A percentile compares a stretch with the other conserved stretches of the same genome.
These are phyloP conservation scores for Dexiosoma caninum DNA, from an alignment of 2,888 invertebrate species.

Conservation along the genomic window DNA sequence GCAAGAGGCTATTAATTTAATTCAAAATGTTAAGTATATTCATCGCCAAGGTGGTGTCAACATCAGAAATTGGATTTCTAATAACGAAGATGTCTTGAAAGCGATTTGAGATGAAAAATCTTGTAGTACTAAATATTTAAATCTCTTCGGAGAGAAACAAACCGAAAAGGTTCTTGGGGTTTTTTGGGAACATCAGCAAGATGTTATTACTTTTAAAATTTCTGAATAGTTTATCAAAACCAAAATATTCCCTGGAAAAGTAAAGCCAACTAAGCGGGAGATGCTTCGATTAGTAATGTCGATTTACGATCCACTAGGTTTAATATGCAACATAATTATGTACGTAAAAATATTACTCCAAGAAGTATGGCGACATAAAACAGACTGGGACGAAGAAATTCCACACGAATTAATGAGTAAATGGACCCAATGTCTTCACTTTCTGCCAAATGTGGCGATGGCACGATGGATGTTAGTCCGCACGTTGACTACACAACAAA, in stretches of 20 bases:
- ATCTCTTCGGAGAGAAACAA: neutral
- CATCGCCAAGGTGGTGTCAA: no score
- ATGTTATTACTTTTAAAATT: neutral
- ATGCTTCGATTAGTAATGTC: slow-evolving; percentile 13
- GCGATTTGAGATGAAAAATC: no score
- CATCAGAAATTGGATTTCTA: no score
- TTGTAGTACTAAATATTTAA: no score
- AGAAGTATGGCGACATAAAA: slow-evolving; percentile 1
- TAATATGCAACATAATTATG: slow-evolving; percentile 30
- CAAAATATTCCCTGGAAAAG: neutral
- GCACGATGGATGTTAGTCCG: no score
- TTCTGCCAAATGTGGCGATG: no score
- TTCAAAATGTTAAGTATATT: no score
- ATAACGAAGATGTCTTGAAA: no score
- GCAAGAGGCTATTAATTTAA: no score
- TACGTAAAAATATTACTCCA: slow-evolving; percentile 9
- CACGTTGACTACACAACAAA: no score
- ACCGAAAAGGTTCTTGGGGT: slow-evolving; percentile 34
- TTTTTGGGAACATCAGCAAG: slow-evolving; percentile 19
- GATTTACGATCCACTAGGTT: slow-evolving; percentile 29
- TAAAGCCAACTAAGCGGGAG: slow-evolving; percentile 7
- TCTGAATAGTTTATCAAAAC: neutral
- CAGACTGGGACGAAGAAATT: slow-evolving; percentile 15
- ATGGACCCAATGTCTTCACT: slow-evolving; percentile 16
- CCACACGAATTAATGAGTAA: neutral